Conservation (phyloP, 2,113 vertebrate genomes). For the Neolamprologus falcicula region DNA sequence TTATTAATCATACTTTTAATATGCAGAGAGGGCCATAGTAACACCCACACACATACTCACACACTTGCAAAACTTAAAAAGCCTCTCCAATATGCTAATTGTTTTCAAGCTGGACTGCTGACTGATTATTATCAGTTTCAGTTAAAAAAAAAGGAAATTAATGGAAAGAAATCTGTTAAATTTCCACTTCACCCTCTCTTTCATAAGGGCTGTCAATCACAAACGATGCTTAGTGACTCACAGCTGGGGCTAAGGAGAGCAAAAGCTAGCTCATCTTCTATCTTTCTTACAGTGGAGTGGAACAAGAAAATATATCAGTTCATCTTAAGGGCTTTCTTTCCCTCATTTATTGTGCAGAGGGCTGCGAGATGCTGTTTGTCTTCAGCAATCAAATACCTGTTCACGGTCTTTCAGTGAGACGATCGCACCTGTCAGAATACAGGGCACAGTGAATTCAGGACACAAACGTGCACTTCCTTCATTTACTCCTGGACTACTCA, state of each 20-base stretch:
- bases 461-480: neutral
- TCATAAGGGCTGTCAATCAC: neutral
- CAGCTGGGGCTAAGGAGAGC: neutral
- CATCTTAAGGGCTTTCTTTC: neutral
- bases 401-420: slow-evolving; percentile 28
- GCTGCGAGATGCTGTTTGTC: neutral
- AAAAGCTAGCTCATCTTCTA: neutral
- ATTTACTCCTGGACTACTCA: slow-evolving; percentile 9
- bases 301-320: neutral
- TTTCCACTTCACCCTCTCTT: neutral
- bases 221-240: neutral
- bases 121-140: neutral
- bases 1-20: slow-evolving; percentile 22
- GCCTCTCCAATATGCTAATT: neutral
- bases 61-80: neutral
- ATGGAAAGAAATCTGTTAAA: neutral
- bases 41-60: neutral
- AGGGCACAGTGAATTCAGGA: neutral
- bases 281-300: neutral
- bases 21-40: neutral
- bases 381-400: slow-evolving; percentile 46
- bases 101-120: neutral
- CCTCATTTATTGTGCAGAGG: neutral
- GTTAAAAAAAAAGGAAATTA: neutral
- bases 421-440: neutral